Percentiles rank a stretch among this genome's conserved stretches.
These are phyloP conservation scores for Cylas formicarius DNA, from an alignment of 1,140 invertebrate genomes.

Conservation along the genomic window DNA sequence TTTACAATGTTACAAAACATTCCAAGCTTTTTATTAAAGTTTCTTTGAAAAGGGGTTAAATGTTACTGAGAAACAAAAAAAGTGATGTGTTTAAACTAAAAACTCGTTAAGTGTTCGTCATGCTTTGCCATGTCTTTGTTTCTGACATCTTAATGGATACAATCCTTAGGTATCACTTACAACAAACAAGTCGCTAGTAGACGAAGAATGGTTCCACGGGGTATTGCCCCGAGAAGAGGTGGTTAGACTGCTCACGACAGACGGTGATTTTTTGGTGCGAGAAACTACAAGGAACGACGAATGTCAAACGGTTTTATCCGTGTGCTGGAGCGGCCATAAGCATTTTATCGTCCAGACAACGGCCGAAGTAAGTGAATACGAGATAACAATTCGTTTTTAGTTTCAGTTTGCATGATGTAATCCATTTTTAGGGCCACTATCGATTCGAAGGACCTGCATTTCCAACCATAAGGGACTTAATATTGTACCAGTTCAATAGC, in stretches of 20 bases:
- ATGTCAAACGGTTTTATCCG: conserved; percentile 88
- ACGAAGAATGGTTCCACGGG: conserved; percentile 97
- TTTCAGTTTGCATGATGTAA: neutral
- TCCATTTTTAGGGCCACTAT: conserved; percentile 66
- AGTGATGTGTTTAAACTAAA: too few species aligned
- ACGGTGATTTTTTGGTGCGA: conserved; percentile 91
- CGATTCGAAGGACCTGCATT: conserved; percentile 91
- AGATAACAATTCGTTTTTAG: neutral
- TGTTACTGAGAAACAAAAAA: too few species aligned
- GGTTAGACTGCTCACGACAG: conserved; percentile 74
- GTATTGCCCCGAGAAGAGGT: conserved; percentile 94
- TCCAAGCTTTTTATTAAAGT: too few species aligned
- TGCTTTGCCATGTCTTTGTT: too few species aligned
- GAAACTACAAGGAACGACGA: conserved; percentile 91
- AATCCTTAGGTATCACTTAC: conserved; percentile 35
- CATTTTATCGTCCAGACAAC: conserved; percentile 97
- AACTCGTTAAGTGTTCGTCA: too few species aligned
- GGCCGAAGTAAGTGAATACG: conserved; percentile 55
- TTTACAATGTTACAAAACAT: too few species aligned
- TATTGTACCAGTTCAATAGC: conserved; percentile 78
- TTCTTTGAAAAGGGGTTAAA: too few species aligned
- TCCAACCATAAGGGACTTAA: conserved; percentile 85
- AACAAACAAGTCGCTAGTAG: conserved; percentile 58
- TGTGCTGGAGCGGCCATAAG: conserved; percentile 91
- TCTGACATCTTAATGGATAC: neutral